Base-by-base conservation (phyloP, 2,797 vertebrate genomes). In the Enteromius afrohamiltoni region DNA sequence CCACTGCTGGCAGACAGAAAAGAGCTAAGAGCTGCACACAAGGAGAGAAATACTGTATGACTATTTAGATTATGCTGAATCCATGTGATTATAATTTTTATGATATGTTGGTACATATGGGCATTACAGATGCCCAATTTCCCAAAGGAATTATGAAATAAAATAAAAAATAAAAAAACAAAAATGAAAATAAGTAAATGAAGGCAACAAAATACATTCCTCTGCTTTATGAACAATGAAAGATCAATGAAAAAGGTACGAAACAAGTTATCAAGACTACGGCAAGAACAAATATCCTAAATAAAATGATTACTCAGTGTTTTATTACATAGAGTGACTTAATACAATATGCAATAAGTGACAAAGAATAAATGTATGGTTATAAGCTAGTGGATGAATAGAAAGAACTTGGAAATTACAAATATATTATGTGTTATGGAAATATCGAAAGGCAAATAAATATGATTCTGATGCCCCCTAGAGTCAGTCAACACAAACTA, bases 401-500 rank as follows among this genome's bases (percentile, higher is more conserved):
- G 29, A 29, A 29, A 29, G 21, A 53, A 29, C 19, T 51, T 51
- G 17, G 31, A 31, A 51, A n/a, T 40, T 23, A 51, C 37, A 47
- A 49, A 65, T 34, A 58, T 58, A 23, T 76, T 8, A 49, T 49
- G 23, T 5, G 5, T 16, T 42, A 42, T 21, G 26, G n/a, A 10
- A n/a, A 55, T 7, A 84, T 40, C 37, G 11, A 62, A 21, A 23
- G 53, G 4, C 4, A 37, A 34, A 77, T 11, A 45, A 4, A 69
- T 19, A 21, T 29, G 19, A 34, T 34, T 74, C 83, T 86, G 58
- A 13, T 67, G 87, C 86, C 83, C 87, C 55, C 88, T 76, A 51
- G 68, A 55, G 88, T 71, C 45, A 17, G 10, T 68, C 2, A 7
- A n/a, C 13, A 29, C 23, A 29, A 85, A 79, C 69, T 70, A 62